Conservation (phyloP, 2,888 invertebrate genomes). For the Alloplasta piceator region DNA sequence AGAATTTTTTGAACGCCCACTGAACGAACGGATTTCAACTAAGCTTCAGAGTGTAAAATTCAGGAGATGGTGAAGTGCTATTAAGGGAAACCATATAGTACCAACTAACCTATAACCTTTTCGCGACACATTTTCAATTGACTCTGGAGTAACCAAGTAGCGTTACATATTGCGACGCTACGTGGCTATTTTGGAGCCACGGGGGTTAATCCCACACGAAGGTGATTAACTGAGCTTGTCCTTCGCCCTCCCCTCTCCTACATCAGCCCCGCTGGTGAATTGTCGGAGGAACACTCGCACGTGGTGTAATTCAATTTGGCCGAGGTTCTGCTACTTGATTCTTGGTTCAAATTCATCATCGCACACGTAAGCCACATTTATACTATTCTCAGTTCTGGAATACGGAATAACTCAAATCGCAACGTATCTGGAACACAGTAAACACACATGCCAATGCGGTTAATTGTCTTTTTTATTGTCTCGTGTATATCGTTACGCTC, state of each 20-base stretch:
- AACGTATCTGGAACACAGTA: conserved; percentile 9
- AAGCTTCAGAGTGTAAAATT: too few relatives aligned
- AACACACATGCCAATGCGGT: conserved; percentile 1
- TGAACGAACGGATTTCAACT: too few relatives aligned
- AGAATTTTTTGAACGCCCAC: too few relatives aligned
- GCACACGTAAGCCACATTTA: conserved; percentile 37
- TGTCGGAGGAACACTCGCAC: conserved; percentile 44
- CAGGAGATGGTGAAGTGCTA: too few relatives aligned
- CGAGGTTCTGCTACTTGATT: conserved; percentile 33
- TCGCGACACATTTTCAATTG: conserved; percentile 18
- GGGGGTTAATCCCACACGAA: conserved; percentile 40
- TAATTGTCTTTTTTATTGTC: conserved; percentile 9
- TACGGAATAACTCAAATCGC: neutral
- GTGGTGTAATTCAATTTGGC: conserved; percentile 59
- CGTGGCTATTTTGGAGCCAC: too few relatives aligned
- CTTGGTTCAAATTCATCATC: conserved; percentile 26
- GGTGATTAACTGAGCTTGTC: conserved; percentile 54
- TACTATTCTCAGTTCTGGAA: conserved; percentile 20
- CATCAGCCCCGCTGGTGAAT: conserved; percentile 4
- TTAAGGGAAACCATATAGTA: too few relatives aligned
- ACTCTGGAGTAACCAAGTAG: conserved; percentile 1
- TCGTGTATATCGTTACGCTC: conserved; percentile 14
- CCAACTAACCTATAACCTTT: conserved; percentile 13
- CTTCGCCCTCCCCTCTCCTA: conserved; percentile 27
- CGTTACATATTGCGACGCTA: conserved; percentile 6